Base-by-base conservation (phyloP, 1,140 invertebrate species). In the Panulirus ornatus region DNA sequence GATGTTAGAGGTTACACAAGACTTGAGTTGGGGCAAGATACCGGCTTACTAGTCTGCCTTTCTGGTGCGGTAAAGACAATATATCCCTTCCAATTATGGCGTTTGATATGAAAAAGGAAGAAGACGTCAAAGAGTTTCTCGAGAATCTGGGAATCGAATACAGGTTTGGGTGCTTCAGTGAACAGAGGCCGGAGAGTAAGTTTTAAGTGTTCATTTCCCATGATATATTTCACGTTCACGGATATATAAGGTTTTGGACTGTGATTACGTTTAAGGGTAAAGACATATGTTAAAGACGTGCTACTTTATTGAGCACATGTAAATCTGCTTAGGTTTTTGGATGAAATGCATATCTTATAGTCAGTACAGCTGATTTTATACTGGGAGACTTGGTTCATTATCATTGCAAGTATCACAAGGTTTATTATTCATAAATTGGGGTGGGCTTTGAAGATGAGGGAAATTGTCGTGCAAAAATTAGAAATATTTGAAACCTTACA, bases 81-180 rank as follows among this genome's bases (percentile, higher is more conserved):
- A n/a, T n/a, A n/a, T n/a, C n/a, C n/a, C n/a, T n/a, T n/a, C n/a
- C 14, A 47, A 47, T 30, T 30, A 94, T 95, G 75, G 92, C 86
- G 16, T 95, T 95, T 92, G 95, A 98, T 94, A 95, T 98, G 47
- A 97, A 98, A 94, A 95, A 96, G 83, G 96, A 97, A 94, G 95
- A 96, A 73, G 97, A 98, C 85, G 97, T 97, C 0, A 96, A 98
- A 93, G 95, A 97, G 92, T 99, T 96, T 93, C 93, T 98, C 40
- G 96, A 98, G 91, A 98, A 98, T 93, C 94, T 99, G 84, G 96
- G 97, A n/a, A 97, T 96, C 19, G 98, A 99, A 94, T 99, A 98
- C 93, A 95, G 96, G 92, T 99, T 98, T 93, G 97, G 97, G 58
- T 99, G 98, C 94, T 97, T 96, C 90, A 95, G 95, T 71, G 97